Evolutionary conservation across 2,888 invertebrate species (phyloP).

Genomic region (Cotesia congregata): DNA sequence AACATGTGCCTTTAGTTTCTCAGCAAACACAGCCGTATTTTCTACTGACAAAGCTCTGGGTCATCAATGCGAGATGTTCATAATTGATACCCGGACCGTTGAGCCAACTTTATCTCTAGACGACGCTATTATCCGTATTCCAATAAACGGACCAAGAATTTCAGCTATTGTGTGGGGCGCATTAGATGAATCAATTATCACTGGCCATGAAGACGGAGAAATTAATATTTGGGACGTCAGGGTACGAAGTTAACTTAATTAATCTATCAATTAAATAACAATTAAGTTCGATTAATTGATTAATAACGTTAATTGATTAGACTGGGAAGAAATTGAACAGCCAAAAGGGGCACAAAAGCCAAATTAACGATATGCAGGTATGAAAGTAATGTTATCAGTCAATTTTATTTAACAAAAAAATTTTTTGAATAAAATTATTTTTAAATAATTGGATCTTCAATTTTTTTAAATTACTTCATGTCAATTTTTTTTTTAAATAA

Average conservation of each 20-base stretch:
- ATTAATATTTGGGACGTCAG: constrained; percentile 94
- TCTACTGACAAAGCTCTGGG: constrained; percentile 95
- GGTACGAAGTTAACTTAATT: constrained; percentile 69
- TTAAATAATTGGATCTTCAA: no score
- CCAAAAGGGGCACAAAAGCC: constrained; percentile 85
- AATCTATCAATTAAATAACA: constrained; percentile 4
- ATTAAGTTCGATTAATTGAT: not conserved
- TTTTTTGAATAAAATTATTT: no score
- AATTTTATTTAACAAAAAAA: no score
- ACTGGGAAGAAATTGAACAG: constrained; percentile 86
- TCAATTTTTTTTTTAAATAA: no score
- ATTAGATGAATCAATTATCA: constrained; percentile 90
- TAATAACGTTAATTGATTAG: constrained; percentile 69
- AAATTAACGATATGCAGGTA: constrained; percentile 92
- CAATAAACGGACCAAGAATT: constrained; percentile 86
- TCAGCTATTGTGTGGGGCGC: constrained; percentile 96
- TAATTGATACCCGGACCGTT: constrained; percentile 85
- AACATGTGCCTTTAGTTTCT: constrained; percentile 92
- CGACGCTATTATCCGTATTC: constrained; percentile 83
- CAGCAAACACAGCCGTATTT: constrained; percentile 92
- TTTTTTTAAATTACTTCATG: no score
- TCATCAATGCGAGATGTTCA: constrained; percentile 89
- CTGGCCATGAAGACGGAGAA: constrained; percentile 95
- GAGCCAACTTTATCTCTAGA: constrained; percentile 80
- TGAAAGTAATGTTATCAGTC: no score